Base-by-base conservation (phyloP, 2,113 vertebrate genomes). In the Platysternon megacephalum region DNA sequence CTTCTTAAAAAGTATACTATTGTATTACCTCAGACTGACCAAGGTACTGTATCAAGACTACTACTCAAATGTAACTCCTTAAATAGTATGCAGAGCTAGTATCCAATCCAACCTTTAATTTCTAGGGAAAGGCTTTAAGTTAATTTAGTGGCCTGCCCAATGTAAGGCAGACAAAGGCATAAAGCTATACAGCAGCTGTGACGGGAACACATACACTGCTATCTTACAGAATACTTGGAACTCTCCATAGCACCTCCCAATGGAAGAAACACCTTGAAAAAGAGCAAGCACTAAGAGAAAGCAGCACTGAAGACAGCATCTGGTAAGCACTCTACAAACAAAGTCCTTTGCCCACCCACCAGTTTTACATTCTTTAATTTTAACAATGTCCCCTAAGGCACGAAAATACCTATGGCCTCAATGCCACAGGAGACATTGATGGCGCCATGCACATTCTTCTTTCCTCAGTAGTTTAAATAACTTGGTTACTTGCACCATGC, bases 341-440 rank as follows among this genome's bases (percentile, higher is more conserved):
- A 92, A 94, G 89, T 85, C 89, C 91, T 90, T 89, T 91, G 91
- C 96, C 97, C 97, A 95, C 93, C 90, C 94, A 81, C 94, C 92
- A 93, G 97, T 95, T 97, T 96, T 89, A 97, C 88, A 97, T 98
- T 97, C 97, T 76, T 35, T 95, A 91, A 89, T 74, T 86, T 93
- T 93, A 89, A 94, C 97, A 97, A 94, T 95, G 97, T 96, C 97
- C 96, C 96, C 97, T 96, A 98, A 98, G 98, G 98, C 97, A 98
- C 98, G 97, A 97, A 97, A 95, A 96, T 95, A 87, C 97, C 96
- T 94, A 86, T 86, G 95, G 96, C 97, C 97, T 97, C 97, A 96
- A 93, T 95, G 95, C 97, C 97, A 95, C 92, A 96, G 96, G 93
- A 97, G 95, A 98, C 98, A 98, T 96, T 90, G 96, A 97, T 29